Evolutionary conservation across 2,888 invertebrate genomes (phyloP).

Genomic region (Onthophagus sagittarius): DNA sequence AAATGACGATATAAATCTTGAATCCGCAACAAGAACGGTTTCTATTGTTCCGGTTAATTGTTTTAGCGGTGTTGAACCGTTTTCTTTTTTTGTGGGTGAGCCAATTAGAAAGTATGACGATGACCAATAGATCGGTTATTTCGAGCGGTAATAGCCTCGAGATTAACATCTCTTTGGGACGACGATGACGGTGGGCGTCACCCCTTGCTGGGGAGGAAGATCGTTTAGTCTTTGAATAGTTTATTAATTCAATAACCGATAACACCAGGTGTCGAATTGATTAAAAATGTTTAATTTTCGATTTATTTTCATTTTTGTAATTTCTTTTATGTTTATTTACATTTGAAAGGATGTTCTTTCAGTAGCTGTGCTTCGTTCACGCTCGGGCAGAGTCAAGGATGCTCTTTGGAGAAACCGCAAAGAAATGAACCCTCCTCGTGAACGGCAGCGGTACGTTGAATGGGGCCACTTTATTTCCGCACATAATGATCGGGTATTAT

Average conservation of each 20-base stretch:
- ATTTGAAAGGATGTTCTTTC: neutral
- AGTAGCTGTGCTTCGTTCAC: neutral
- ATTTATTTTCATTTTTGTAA: no score
- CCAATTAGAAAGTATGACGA: neutral
- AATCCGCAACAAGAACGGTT: neutral
- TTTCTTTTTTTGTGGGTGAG: neutral
- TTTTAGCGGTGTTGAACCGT: neutral
- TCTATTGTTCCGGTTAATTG: neutral
- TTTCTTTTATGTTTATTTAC: neutral
- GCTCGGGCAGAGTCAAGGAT: neutral
- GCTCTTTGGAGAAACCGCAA: neutral
- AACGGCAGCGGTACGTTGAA: neutral
- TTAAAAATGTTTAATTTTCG: no score
- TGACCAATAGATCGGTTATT: neutral
- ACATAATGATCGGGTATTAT: neutral
- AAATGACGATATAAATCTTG: neutral
- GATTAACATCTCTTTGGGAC: neutral
- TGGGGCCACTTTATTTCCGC: neutral
- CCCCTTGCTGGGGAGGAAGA: neutral
- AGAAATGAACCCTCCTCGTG: neutral
- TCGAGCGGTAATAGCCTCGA: neutral
- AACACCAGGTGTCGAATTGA: neutral
- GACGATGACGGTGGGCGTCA: neutral
- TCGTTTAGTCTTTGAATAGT: neutral
- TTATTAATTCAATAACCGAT: neutral